These are phyloP conservation scores for Myiopsitta monachus DNA, from an alignment of 2,113 vertebrate genomes.

Conservation along the genomic window DNA sequence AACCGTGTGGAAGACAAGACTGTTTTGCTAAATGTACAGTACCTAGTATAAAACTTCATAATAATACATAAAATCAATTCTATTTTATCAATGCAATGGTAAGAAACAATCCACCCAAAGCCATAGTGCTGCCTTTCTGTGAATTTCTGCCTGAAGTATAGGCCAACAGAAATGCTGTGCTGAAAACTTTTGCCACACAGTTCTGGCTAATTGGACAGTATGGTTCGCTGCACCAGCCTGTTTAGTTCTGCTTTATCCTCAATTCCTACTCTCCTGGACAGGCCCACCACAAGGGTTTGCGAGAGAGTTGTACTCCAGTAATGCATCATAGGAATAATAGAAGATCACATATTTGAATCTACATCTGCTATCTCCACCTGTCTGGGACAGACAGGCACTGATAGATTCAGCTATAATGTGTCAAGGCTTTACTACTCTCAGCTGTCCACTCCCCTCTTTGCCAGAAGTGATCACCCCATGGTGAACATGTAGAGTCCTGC, in stretches of 20 bases:
- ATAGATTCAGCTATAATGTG: not conserved
- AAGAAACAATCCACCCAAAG: not conserved
- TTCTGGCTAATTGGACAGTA: not conserved
- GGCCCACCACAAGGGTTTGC: not conserved
- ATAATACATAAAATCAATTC: not conserved
- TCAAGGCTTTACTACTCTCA: not conserved
- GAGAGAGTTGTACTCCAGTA: not conserved
- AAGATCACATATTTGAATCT: not conserved
- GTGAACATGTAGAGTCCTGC: not conserved
- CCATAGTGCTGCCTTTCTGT: not conserved
- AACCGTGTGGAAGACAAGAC: not conserved
- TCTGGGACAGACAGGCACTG: not conserved
- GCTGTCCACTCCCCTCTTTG: not conserved
- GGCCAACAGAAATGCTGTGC: not conserved
- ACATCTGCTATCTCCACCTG: not conserved
- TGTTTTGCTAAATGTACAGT: not conserved
- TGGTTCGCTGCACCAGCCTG: not conserved
- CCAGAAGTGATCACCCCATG: accelerated
- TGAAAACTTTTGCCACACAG: not conserved
- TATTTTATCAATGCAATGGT: not conserved
- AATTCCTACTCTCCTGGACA: not conserved
- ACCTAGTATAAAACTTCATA: not conserved
- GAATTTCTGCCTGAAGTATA: not conserved
- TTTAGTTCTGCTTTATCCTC: not conserved
- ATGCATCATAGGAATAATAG: not conserved